phyloP scores from a whole-genome alignment of 2,888 invertebrate species.

The Thymelicus sylvestris region DNA sequence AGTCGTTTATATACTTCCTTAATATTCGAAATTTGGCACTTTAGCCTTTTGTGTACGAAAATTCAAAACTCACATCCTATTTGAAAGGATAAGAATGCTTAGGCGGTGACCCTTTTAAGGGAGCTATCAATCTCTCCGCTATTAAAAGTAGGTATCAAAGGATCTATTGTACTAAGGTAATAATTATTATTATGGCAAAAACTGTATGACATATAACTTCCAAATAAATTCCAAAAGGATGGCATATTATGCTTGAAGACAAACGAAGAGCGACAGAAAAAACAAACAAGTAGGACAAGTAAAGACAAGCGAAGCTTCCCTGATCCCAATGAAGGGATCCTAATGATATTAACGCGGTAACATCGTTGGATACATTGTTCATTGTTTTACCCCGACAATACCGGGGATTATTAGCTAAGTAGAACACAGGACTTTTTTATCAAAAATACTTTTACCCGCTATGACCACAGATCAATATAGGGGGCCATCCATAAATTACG shows the following conservation, averaged over 20 bases:
- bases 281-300: slow-evolving; percentile 12
- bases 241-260: background rate
- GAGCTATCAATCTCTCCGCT: background rate
- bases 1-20: too few species aligned
- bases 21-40: background rate
- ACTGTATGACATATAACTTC: too few species aligned
- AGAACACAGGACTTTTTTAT: background rate
- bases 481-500: too few species aligned
- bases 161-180: background rate
- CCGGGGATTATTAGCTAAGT: background rate
- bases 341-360: slow-evolving; percentile 18
- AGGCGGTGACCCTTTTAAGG: slow-evolving; percentile 13
- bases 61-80: background rate
- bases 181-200: background rate
- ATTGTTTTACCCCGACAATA: background rate
- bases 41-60: background rate
- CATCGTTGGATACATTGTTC: slow-evolving; percentile 10
- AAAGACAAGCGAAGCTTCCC: slow-evolving; percentile 11
- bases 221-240: too few species aligned
- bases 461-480: too few species aligned
- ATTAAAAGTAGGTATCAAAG: background rate
- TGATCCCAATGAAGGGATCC: slow-evolving; percentile 29
- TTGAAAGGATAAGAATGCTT: slow-evolving; percentile 19
- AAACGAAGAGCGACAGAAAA: slow-evolving; percentile 15
- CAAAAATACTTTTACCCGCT: background rate